phyloP scores from a whole-genome alignment of 2,113 vertebrate genomes.

The Rhynchomys soricoides region DNA sequence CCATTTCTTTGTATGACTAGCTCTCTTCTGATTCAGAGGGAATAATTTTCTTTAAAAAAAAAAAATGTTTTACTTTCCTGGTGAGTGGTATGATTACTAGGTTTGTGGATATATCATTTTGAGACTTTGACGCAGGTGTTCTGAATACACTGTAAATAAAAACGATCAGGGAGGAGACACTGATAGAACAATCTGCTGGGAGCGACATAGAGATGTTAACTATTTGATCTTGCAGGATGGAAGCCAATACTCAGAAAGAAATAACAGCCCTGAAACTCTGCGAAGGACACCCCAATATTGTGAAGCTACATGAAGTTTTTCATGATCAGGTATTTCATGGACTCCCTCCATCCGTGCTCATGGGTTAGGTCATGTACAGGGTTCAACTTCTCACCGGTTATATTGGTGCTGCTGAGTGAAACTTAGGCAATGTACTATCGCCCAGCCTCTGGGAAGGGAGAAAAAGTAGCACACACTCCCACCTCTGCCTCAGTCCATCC shows the following conservation, averaged over 20 bases:
- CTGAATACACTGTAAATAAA: constrained; percentile 39
- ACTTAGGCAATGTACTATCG: neutral
- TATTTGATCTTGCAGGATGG: constrained; percentile 90
- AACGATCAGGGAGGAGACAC: neutral
- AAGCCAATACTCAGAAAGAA: constrained; percentile 96
- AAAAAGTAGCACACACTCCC: too few species aligned
- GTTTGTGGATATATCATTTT: neutral
- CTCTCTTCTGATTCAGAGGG: constrained; percentile 41
- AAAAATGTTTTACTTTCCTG: neutral
- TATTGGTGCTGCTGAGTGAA: neutral
- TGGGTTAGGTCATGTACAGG: neutral
- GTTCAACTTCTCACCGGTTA: neutral
- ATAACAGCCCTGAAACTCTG: constrained; percentile 97
- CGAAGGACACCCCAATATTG: constrained; percentile 97
- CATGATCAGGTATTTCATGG: constrained; percentile 93
- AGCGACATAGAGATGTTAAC: constrained; percentile 66
- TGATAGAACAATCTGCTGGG: neutral
- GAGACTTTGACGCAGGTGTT: neutral
- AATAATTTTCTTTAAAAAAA: constrained; percentile 36
- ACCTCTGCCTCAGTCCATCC: too few species aligned
- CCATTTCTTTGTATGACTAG: constrained; percentile 10
- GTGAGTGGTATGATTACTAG: constrained; percentile 36
- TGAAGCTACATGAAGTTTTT: constrained; percentile 96
- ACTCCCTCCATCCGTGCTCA: neutral
- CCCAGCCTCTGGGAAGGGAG: neutral